Evolutionary conservation across 2,797 vertebrate species (phyloP).

Genomic region (Cyprinodon diabolis): DNA sequence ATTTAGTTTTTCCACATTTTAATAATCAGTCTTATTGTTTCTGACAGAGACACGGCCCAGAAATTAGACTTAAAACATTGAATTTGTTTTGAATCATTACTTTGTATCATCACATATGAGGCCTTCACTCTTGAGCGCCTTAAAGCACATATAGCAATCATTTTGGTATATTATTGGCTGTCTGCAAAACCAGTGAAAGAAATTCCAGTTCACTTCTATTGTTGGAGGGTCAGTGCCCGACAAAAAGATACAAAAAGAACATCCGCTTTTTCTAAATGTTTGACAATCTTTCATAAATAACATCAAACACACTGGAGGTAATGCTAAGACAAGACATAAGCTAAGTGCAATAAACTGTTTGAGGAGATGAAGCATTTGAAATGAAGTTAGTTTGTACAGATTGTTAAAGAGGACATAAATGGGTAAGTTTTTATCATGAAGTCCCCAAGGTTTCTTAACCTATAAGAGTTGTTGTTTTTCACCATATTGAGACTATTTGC

Average conservation of each 20-base stretch:
- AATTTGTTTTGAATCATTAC: conserved; percentile 44
- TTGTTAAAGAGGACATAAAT: conserved; percentile 40
- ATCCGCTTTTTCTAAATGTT: conserved; percentile 34
- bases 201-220: conserved; percentile 18
- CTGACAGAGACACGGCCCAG: conserved; percentile 15
- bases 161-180: conserved; percentile 24
- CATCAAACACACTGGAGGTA: conserved; percentile 31
- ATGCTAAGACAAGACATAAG: conserved; percentile 27
- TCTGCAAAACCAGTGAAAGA: conserved; percentile 11
- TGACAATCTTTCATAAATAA: conserved; percentile 31
- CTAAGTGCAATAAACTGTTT: conserved; percentile 4
- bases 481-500: too few species aligned
- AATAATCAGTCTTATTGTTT: conserved; percentile 23
- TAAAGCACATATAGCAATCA: conserved; percentile 29
- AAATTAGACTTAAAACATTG: conserved; percentile 21
- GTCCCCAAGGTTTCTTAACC: conserved; percentile 41
- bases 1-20: conserved; percentile 14
- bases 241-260: conserved; percentile 22
- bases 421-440: conserved; percentile 54
- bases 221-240: conserved; percentile 16
- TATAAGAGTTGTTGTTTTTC: too few species aligned
- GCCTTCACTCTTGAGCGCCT: conserved; percentile 27
- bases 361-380: conserved; percentile 31
- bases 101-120: conserved; percentile 46
- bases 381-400: conserved; percentile 55